Percentiles rank a stretch among this genome's conserved stretches.
Evolutionary conservation across 2,888 invertebrate species (phyloP).

Genomic region (Macrosoma leucophasiata): DNA sequence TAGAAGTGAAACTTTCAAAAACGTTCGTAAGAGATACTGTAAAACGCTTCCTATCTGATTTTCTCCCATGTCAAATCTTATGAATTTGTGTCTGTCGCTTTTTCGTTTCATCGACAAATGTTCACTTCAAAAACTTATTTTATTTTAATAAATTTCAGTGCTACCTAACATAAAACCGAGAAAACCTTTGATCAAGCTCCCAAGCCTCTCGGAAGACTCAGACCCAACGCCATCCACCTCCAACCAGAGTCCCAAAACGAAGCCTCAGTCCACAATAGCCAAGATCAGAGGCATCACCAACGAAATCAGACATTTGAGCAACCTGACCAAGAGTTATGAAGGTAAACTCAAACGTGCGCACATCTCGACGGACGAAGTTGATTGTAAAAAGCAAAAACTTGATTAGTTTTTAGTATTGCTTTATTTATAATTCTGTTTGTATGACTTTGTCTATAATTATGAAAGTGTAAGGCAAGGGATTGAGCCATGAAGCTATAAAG

Average conservation of each 20-base stretch:
- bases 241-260: constrained; percentile 29
- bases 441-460: too few relatives aligned
- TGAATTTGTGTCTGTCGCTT: neutral
- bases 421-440: too few relatives aligned
- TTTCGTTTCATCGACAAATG: neutral
- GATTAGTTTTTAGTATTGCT: too few relatives aligned
- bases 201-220: constrained; percentile 46
- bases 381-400: constrained; percentile 26
- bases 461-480: too few relatives aligned
- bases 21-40: too few relatives aligned
- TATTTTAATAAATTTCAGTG: constrained; percentile 34
- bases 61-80: too few relatives aligned
- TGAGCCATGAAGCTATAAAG: too few relatives aligned
- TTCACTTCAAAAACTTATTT: neutral
- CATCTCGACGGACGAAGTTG: constrained; percentile 24
- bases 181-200: constrained; percentile 53
- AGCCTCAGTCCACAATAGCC: constrained; percentile 35
- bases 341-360: constrained; percentile 39
- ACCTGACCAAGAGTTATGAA: constrained; percentile 37
- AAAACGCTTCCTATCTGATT: too few relatives aligned
- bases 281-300: constrained; percentile 50
- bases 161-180: constrained; percentile 64
- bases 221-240: constrained; percentile 28
- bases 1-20: too few relatives aligned
- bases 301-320: constrained; percentile 44